These are phyloP conservation scores for Polymixis flavicincta DNA, from an alignment of 2,888 invertebrate genomes.

Conservation along the genomic window DNA sequence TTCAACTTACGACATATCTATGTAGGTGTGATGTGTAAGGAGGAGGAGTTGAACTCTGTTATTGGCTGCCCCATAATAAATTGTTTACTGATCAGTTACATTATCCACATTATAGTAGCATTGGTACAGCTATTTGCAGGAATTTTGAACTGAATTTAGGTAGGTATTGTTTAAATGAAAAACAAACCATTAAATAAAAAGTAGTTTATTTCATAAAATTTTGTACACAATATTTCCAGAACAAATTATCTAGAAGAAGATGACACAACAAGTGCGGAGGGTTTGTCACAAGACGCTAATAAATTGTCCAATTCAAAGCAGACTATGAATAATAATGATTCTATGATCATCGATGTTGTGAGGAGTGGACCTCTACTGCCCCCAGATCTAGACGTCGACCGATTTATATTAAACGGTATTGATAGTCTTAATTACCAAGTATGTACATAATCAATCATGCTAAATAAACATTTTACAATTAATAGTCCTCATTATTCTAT, in stretches of 20 bases:
- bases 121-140: not conserved
- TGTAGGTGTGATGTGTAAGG: too few relatives aligned
- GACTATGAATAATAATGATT: conserved; percentile 40
- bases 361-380: conserved; percentile 45
- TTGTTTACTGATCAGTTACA: not conserved
- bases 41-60: not conserved
- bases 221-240: conserved; percentile 34
- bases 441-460: not conserved
- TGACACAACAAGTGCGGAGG: conserved; percentile 16
- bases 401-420: conserved; percentile 59
- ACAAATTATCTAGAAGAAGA: conserved; percentile 32
- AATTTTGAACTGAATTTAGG: not conserved
- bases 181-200: not conserved
- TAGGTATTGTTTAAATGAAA: conserved; percentile 12
- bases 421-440: not conserved
- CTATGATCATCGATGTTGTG: conserved; percentile 19
- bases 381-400: conserved; percentile 50
- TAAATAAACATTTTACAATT: not conserved
- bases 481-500: not conserved
- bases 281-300: conserved; percentile 27
- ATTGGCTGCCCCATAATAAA: not conserved
- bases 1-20: too few relatives aligned
- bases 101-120: not conserved
- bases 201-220: conserved; percentile 10
- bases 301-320: conserved; percentile 37